Base-by-base conservation (phyloP, 2,797 vertebrate species). In the Hydrocynus forskahlii region DNA sequence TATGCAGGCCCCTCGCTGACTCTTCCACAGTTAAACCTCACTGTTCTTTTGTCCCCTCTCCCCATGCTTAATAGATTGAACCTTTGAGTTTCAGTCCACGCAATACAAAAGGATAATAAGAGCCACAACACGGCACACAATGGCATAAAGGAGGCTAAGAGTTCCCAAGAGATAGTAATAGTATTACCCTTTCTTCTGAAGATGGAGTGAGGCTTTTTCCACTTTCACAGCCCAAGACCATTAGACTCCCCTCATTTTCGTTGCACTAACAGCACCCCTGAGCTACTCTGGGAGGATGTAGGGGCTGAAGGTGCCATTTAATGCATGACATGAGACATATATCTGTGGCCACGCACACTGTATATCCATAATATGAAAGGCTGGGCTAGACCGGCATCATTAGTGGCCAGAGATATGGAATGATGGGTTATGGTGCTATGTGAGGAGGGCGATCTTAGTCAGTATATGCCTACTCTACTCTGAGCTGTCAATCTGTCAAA, bases 361-460 rank as follows among this genome's bases (percentile, higher is more conserved):
- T 70, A 70, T 68, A 80, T 80, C 76, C 38, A 70, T 78, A 81
- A 72, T 45, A 79, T 81, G 57, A 45, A 80, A 21, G 55, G 74
- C 66, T 21, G 0, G 55, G 54, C 62, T 25, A 23, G 35, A 52
- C 29, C 52, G 45, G 69, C 67, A 45, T 85, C 81, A 83, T 85
- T 76, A 76, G 48, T 55, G 71, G 75, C 77, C 48, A 38, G 78
- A 84, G 73, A 85, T 68, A 76, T 74, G 40, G 84, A 62, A 4
- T 29, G 13, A 50, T 25, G 45, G 69, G 38, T 45, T 52, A 75
- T 50, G 40, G 25, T 16, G 62, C 12, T 17, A 19, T 4, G 4
- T 62, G 72, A 82, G 50, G 55, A 45, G 55, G 23, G 4, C 59
- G 84, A 89, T 88, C 90, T 90, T 88, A 91, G 89, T 87, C 88